Percentiles rank a stretch among this genome's conserved stretches.
Conservation (phyloP, 1,140 invertebrate species). For the Musca domestica region DNA sequence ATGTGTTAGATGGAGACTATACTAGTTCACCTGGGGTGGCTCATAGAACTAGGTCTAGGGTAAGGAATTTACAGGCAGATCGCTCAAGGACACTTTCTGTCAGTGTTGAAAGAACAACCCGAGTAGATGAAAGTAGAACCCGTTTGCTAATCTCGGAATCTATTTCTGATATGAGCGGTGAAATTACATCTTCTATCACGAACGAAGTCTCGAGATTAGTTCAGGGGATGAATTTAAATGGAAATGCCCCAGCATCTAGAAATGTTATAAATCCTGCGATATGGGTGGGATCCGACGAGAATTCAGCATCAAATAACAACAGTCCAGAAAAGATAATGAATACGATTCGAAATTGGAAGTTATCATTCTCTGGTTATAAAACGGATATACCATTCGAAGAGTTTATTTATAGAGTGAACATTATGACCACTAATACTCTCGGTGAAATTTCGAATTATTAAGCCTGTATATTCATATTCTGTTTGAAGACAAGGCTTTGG, state of each 20-base stretch:
- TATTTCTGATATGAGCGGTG: too few species aligned
- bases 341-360: not conserved
- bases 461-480: not conserved
- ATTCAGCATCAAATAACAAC: not conserved
- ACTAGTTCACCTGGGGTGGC: too few species aligned
- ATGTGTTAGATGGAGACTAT: too few species aligned
- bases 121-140: too few species aligned
- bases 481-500: conserved; percentile 3
- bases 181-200: not conserved
- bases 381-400: not conserved
- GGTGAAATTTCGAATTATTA: not conserved
- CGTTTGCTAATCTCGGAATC: too few species aligned
- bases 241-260: not conserved
- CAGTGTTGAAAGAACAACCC: too few species aligned
- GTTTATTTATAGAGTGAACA: not conserved
- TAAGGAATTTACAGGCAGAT: too few species aligned
- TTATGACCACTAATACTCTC: not conserved
- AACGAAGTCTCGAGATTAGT: not conserved
- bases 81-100: too few species aligned
- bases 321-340: not conserved
- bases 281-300: not conserved
- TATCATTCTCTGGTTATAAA: not conserved
- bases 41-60: too few species aligned
- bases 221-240: not conserved
- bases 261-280: not conserved